phyloP scores from a whole-genome alignment of 64 coral and sea anemone species.

The Montipora capricornis region DNA sequence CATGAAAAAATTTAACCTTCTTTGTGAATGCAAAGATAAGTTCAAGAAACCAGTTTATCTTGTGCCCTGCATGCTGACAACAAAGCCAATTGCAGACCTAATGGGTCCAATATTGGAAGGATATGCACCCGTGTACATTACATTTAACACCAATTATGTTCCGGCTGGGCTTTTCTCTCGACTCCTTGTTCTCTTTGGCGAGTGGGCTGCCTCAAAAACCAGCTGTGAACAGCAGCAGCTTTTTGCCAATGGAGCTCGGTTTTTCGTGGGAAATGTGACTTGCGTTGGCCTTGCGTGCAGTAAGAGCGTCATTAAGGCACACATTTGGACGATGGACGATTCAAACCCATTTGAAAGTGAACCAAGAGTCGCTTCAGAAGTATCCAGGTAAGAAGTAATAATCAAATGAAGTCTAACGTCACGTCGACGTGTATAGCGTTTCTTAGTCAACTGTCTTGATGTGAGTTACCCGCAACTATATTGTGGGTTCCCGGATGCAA shows the following conservation, averaged over 20 bases:
- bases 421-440: no score
- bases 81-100: background rate
- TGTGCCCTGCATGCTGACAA: constrained; percentile 32
- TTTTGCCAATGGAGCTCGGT: constrained; percentile 16
- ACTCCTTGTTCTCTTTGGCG: constrained; percentile 37
- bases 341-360: background rate
- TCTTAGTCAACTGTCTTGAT: no score
- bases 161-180: constrained; percentile 16
- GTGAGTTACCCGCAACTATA: no score
- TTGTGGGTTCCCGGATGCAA: no score
- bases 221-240: constrained; percentile 37
- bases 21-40: constrained; percentile 8
- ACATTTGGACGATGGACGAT: constrained; percentile 39
- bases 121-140: constrained; percentile 13
- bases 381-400: background rate
- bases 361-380: background rate
- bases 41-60: background rate
- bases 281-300: background rate
- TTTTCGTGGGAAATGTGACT: constrained; percentile 15
- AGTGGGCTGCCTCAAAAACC: constrained; percentile 32
- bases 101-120: constrained; percentile 8
- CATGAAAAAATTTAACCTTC: constrained; percentile 40
- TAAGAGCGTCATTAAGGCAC: constrained; percentile 31
- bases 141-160: constrained; percentile 27
- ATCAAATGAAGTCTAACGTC: background rate